These are phyloP conservation scores for Ashinkailepas kermadecensis DNA, from an alignment of 2,888 invertebrate genomes.

Conservation along the genomic window DNA sequence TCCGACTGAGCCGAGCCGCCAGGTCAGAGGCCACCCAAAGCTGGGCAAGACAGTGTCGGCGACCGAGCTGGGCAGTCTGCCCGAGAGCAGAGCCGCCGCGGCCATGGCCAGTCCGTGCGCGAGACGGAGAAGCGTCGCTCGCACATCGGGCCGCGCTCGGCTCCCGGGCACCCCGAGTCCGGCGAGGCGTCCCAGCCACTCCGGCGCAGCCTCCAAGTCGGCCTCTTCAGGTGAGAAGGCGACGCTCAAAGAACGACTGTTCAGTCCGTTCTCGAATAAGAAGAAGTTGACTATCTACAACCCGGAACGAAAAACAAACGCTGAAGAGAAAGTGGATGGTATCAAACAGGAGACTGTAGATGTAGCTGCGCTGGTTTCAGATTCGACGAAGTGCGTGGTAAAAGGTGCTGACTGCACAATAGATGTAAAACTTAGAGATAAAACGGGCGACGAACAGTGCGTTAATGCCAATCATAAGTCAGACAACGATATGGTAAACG, in stretches of 20 bases:
- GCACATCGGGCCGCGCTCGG: neutral
- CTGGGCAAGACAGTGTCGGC: too few species aligned
- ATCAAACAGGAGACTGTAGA: neutral
- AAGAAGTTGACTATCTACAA: neutral
- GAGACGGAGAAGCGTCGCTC: neutral
- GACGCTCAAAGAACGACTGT: constrained; percentile 1
- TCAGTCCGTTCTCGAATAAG: constrained; percentile 8
- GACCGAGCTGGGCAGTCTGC: too few species aligned
- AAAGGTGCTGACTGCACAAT: too few species aligned
- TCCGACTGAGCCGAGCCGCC: too few species aligned
- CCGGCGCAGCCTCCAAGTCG: neutral
- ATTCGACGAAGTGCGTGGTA: too few species aligned
- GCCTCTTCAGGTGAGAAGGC: neutral
- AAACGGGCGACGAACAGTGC: too few species aligned
- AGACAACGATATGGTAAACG: neutral
- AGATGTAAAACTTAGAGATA: too few species aligned
- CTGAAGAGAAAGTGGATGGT: neutral
- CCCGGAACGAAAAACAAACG: neutral
- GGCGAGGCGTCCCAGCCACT: neutral
- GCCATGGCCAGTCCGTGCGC: neutral
- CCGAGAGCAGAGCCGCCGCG: neutral
- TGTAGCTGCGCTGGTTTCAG: too few species aligned
- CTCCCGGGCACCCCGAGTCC: neutral
- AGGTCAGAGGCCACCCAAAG: too few species aligned
- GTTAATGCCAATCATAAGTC: too few species aligned